A percentile compares a stretch with the other conserved stretches of the same genome.
These are phyloP conservation scores for Proteles cristata DNA, from an alignment of 2,113 vertebrate species.

Conservation along the genomic window DNA sequence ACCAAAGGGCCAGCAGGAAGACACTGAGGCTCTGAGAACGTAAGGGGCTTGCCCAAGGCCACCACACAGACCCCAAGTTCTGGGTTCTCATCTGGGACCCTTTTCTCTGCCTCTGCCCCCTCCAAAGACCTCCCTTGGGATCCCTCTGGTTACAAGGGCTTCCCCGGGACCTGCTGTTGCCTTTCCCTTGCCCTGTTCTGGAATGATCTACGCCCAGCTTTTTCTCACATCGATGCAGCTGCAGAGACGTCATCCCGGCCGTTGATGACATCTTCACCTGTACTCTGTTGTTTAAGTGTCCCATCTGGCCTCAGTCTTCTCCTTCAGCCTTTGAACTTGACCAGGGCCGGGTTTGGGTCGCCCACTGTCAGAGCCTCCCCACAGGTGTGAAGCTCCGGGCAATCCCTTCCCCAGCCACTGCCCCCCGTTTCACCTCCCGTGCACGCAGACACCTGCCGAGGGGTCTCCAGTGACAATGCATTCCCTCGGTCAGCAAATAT, in stretches of 20 bases:
- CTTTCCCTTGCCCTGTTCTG: not conserved
- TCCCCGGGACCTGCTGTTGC: not conserved
- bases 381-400: conserved; percentile 36
- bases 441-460: conserved; percentile 53
- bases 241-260: not conserved
- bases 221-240: not conserved
- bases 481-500: conserved; percentile 72
- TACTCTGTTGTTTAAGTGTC: not conserved
- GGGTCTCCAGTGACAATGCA: conserved; percentile 60
- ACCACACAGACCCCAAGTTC: not conserved
- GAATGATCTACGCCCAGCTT: not conserved
- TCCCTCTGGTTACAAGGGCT: not conserved
- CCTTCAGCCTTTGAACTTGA: conserved; percentile 64
- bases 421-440: conserved; percentile 32
- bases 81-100: fast-evolving
- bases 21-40: not conserved
- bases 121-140: not conserved
- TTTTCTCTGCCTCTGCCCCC: not conserved
- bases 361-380: not conserved
- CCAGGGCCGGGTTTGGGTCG: not conserved
- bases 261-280: not conserved
- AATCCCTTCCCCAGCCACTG: conserved; percentile 35
- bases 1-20: not conserved
- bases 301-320: not conserved
- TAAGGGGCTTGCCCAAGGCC: not conserved